Conservation (phyloP, 1,140 invertebrate species). For the Brachionus koreanus region DNA sequence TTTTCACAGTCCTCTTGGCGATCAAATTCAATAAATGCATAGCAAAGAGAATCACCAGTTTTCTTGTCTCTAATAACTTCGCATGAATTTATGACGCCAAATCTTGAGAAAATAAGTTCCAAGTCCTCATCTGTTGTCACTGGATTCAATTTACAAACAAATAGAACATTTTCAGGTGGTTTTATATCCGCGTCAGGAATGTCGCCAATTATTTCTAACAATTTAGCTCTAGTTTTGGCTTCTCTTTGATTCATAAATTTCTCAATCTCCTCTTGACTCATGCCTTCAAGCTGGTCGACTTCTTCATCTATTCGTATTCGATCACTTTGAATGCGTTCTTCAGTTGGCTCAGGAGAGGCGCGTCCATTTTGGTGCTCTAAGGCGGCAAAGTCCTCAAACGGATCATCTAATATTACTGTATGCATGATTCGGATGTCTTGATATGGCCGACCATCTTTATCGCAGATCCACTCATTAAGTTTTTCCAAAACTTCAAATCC, state of each 20-base stretch:
- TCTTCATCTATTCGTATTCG: slow-evolving; percentile 85
- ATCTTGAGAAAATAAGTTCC: slow-evolving; percentile 94
- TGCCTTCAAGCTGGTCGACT: slow-evolving; percentile 83
- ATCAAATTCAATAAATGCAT: slow-evolving; percentile 98
- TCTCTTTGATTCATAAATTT: slow-evolving; percentile 85
- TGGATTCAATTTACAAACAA: slow-evolving; percentile 99
- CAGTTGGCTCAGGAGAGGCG: slow-evolving; percentile 78
- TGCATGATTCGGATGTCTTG: slow-evolving; percentile 95
- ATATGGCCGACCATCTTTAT: slow-evolving; percentile 82
- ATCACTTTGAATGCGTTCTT: slow-evolving; percentile 65
- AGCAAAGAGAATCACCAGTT: slow-evolving; percentile 89
- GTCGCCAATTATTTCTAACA: slow-evolving; percentile 79
- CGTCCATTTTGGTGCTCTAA: slow-evolving; percentile 57
- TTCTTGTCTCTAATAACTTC: slow-evolving; percentile 94
- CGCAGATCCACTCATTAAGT: slow-evolving; percentile 89
- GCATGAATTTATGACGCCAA: slow-evolving; percentile 84
- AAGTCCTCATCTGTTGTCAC: slow-evolving; percentile 95
- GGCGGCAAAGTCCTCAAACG: slow-evolving; percentile 79
- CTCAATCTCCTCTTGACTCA: slow-evolving; percentile 74
- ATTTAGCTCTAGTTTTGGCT: slow-evolving; percentile 89
- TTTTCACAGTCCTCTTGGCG: slow-evolving; percentile 84
- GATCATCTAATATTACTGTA: slow-evolving; percentile 92
- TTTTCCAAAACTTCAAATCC: slow-evolving; percentile 80
- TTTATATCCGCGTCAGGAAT: slow-evolving; percentile 73
- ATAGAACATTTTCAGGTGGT: slow-evolving; percentile 96